These are phyloP conservation scores for human DNA, from an alignment of 2,113 vertebrate species.

Conservation along the genomic window DNA sequence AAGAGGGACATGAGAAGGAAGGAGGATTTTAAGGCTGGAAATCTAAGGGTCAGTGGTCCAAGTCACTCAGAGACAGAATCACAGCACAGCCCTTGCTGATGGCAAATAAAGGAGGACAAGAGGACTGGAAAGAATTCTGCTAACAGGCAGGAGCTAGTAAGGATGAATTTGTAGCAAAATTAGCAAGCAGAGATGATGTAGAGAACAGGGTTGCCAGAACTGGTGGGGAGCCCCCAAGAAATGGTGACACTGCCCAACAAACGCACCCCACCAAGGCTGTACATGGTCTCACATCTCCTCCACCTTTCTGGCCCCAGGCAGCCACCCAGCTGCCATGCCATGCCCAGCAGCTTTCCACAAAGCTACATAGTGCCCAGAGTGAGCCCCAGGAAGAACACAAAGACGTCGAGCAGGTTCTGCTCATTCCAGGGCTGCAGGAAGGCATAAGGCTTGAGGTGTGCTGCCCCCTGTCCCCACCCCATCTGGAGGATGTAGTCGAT, in stretches of 20 bases:
- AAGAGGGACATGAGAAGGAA: not conserved
- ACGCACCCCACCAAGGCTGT: not conserved
- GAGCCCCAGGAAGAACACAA: conserved; percentile 69
- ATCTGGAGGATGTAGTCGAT: conserved; percentile 82
- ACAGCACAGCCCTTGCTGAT: not conserved
- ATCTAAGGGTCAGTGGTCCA: not conserved
- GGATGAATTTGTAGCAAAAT: not conserved
- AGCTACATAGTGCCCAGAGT: conserved; percentile 58
- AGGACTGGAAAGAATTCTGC: not conserved
- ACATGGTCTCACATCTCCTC: not conserved
- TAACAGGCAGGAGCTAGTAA: not conserved
- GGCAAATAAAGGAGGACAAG: not conserved
- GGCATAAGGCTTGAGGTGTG: conserved; percentile 77
- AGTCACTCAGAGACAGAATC: not conserved
- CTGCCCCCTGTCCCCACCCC: conserved; percentile 53
- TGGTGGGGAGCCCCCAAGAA: not conserved
- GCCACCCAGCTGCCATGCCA: not conserved
- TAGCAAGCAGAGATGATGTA: not conserved
- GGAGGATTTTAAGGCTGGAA: not conserved
- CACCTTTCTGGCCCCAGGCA: not conserved
- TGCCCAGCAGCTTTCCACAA: conserved; percentile 63
- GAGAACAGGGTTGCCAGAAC: not conserved
- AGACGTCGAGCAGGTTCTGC: conserved; percentile 80
- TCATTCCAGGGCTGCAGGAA: conserved; percentile 82
- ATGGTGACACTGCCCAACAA: not conserved